Conservation (phyloP, 2,888 invertebrate species). For the Polylopha cassiicola region DNA sequence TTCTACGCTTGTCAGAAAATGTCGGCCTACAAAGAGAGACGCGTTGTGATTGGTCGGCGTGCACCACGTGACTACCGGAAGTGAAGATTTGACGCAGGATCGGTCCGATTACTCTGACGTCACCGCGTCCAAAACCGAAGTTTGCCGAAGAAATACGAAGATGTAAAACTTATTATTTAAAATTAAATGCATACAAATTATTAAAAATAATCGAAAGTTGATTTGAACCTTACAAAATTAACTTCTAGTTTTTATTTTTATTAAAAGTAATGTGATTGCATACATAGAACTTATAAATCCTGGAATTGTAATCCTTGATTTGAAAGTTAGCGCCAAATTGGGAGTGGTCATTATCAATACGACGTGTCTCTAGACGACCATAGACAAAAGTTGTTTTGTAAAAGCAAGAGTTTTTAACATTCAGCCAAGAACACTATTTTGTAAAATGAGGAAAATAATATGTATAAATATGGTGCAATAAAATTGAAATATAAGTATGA, state of each 20-base stretch:
- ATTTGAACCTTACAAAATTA: no score
- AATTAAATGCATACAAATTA: constrained; percentile 5
- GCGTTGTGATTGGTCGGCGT: constrained; percentile 60
- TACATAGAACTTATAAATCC: constrained; percentile 7
- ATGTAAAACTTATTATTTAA: constrained; percentile 19
- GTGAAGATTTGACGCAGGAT: constrained; percentile 64
- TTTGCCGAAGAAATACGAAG: constrained; percentile 52
- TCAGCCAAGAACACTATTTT: not conserved
- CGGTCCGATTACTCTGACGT: constrained; percentile 69
- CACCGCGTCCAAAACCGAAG: constrained; percentile 60
- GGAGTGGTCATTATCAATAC: constrained; percentile 72
- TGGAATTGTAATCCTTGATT: constrained; percentile 29
- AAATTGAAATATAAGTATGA: no score
- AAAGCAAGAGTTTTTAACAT: not conserved
- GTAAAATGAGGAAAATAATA: no score
- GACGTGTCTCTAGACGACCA: constrained; percentile 62
- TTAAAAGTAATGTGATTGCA: not conserved
- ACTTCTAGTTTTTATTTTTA: no score
- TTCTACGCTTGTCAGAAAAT: constrained; percentile 95
- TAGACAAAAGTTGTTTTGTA: constrained; percentile 33
- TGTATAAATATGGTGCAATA: no score
- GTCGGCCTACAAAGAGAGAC: constrained; percentile 72
- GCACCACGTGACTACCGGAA: constrained; percentile 74
- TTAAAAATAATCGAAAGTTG: not conserved
- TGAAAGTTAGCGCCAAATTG: constrained; percentile 61